Base-by-base conservation (phyloP, 1,140 invertebrate species). In the Vollenhovia emeryi region DNA sequence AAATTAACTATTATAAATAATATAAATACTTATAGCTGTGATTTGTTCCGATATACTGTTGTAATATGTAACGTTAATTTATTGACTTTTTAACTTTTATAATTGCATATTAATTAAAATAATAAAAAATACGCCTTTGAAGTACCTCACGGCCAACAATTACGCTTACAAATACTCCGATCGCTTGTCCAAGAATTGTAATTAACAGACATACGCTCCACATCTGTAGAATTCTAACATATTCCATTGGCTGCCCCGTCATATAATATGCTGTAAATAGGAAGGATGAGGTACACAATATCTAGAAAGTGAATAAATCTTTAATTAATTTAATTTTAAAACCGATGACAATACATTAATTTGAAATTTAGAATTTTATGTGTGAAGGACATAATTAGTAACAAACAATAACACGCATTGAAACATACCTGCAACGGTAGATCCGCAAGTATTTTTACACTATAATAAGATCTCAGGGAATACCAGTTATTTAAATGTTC, bases 401-500 rank as follows among this genome's bases (percentile, higher is more conserved):
- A 4, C 1, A 15, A 18, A n/a, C 3, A 50, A 43, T 50, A 45
- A 45, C 30, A 7, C 18, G 15, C 33, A 69, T 30, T 21, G 21
- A 76, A 76, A 69, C 91, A 92, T 92, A 98, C 97, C 96, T 98
- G 98, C 90, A 98, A 96, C 2, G 98, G 98, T 86, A 98, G 92
- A 94, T 99, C 98, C 0, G 98, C 97, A 73, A 98, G 92, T n/a
- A 98, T 96, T 94, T 98, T 98, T 4, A 98, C 97, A 15, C 97
- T 94, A 88, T 98, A 98, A 92, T 99, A 99, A 0, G 97, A 96
- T 60, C 96, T 96, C 6, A 98, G 93, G 18, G 97, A 97, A 92
- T 99, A 99, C 98, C 98, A 99, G 91, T 98, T 98, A 92, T 99
- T 99, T 24, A 97, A 95, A 94, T 98, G 97, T 93, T 99, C 98